Conservation (phyloP, 2,113 vertebrate species). For the Sinocyclocheilus grahami region DNA sequence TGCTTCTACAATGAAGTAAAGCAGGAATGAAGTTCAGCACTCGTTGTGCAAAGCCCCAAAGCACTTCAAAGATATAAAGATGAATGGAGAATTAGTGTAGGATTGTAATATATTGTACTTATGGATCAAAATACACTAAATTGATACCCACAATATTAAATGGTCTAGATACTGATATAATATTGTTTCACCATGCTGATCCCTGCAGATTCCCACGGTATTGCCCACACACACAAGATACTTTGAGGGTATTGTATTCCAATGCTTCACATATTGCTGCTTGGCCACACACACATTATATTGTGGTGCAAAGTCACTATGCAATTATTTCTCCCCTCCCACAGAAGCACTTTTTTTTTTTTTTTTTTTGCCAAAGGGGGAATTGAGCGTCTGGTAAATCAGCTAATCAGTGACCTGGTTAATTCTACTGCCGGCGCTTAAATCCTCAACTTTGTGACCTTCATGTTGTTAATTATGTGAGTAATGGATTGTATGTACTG, state of each 20-base stretch:
- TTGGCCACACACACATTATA: background rate
- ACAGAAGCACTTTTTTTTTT: background rate
- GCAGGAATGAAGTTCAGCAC: background rate
- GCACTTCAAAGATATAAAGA: conserved; percentile 1
- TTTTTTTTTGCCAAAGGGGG: background rate
- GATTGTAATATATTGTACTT: background rate
- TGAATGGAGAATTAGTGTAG: background rate
- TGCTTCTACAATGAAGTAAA: background rate
- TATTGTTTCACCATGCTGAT: background rate
- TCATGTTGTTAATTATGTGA: background rate
- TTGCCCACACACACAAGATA: conserved; percentile 7
- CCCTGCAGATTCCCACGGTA: background rate
- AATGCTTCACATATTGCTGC: conserved; percentile 21
- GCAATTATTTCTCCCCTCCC: background rate
- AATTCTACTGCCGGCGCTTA: background rate
- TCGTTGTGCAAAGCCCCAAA: background rate
- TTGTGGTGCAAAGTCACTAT: background rate
- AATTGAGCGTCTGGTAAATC: background rate
- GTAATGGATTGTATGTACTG: background rate
- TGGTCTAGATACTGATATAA: background rate
- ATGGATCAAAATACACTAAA: background rate
- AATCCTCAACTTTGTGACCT: background rate
- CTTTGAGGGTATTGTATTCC: background rate
- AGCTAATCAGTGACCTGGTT: conserved; percentile 6
- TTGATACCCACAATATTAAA: background rate